These are phyloP conservation scores for Drosophila testacea DNA, from an alignment of 2,888 invertebrate species.

Conservation along the genomic window DNA sequence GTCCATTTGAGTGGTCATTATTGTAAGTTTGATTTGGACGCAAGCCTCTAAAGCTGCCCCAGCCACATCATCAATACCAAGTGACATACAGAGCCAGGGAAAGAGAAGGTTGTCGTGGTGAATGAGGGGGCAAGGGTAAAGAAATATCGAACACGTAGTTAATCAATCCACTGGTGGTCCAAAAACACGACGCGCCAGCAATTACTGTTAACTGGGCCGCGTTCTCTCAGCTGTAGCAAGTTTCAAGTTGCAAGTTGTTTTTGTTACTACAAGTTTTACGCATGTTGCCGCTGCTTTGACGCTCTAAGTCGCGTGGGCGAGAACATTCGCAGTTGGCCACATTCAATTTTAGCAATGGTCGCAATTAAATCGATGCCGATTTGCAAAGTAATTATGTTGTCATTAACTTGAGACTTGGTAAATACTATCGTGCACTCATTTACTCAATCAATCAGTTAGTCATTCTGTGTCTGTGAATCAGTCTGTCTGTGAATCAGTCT, in stretches of 20 bases:
- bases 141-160: slow-evolving; percentile 79
- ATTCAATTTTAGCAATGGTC: slow-evolving; percentile 46
- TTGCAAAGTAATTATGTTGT: slow-evolving; percentile 76
- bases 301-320: slow-evolving; percentile 62
- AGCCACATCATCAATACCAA: slow-evolving; percentile 76
- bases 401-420: slow-evolving; percentile 54
- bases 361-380: slow-evolving; percentile 71
- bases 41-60: slow-evolving; percentile 66
- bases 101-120: background rate
- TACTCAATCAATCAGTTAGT: slow-evolving; percentile 15
- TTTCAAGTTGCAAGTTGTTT: slow-evolving; percentile 23
- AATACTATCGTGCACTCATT: slow-evolving; percentile 29
- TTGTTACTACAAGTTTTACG: slow-evolving; percentile 38
- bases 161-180: slow-evolving; percentile 79
- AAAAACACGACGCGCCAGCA: slow-evolving; percentile 75
- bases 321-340: slow-evolving; percentile 73
- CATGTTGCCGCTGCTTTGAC: slow-evolving; percentile 42
- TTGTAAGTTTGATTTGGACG: slow-evolving; percentile 79
- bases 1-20: slow-evolving; percentile 80
- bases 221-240: slow-evolving; percentile 27
- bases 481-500: slow-evolving; percentile 11
- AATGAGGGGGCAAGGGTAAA: slow-evolving; percentile 7
- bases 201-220: slow-evolving; percentile 77
- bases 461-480: slow-evolving; percentile 11
- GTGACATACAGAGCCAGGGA: slow-evolving; percentile 53